These are phyloP conservation scores for Spinus olivaceus DNA, from an alignment of 2,797 vertebrate species.

Conservation along the genomic window DNA sequence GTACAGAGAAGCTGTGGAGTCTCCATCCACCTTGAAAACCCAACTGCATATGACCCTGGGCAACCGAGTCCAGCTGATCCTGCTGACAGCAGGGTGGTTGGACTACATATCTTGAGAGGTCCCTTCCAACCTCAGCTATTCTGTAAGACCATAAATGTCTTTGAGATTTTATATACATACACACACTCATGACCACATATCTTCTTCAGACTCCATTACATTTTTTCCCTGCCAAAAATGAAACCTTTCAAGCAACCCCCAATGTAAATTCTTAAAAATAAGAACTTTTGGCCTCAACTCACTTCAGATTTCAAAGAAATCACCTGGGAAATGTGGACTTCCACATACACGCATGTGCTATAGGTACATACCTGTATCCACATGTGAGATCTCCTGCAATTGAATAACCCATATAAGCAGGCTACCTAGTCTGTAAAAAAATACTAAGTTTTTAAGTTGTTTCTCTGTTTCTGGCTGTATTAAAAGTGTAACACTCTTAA, in stretches of 20 bases:
- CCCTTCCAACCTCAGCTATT: neutral
- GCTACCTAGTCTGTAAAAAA: neutral
- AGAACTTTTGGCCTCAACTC: neutral
- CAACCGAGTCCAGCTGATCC: neutral
- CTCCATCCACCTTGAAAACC: neutral
- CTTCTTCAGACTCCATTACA: neutral
- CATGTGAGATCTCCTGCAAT: neutral
- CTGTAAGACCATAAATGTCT: neutral
- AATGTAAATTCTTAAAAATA: neutral
- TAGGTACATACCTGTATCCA: rapidly evolving
- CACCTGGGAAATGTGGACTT: neutral
- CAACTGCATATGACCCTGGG: rapidly evolving
- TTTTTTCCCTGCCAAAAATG: neutral
- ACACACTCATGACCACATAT: neutral
- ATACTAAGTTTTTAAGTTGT: neutral
- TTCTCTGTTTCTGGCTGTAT: neutral
- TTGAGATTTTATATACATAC: neutral
- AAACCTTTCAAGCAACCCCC: neutral
- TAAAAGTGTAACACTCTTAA: neutral
- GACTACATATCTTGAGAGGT: neutral
- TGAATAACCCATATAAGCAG: neutral
- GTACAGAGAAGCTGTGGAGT: neutral
- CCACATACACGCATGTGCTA: neutral
- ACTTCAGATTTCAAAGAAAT: neutral
- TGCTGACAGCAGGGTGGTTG: neutral